A percentile compares a stretch with the other conserved stretches of the same genome.
These are phyloP conservation scores for Momotus momota DNA, from an alignment of 2,797 vertebrate genomes.

Conservation along the genomic window DNA sequence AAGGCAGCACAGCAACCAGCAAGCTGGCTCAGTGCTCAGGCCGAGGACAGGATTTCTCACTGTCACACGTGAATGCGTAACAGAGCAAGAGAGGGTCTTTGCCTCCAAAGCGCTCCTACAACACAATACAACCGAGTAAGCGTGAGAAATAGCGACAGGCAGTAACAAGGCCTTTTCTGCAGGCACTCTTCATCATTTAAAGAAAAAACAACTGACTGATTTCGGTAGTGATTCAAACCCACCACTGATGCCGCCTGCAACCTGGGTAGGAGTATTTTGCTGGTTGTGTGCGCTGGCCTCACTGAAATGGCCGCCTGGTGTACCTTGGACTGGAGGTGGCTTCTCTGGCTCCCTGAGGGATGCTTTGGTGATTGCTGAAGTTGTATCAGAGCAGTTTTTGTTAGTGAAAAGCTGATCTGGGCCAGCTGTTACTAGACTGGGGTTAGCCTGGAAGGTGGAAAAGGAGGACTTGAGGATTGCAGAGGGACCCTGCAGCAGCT, in stretches of 20 bases:
- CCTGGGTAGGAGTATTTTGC: background rate
- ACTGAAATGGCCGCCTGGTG: accelerated
- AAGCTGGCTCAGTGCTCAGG: background rate
- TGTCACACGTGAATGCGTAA: accelerated
- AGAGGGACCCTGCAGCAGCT: background rate
- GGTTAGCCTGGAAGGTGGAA: background rate
- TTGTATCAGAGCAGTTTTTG: background rate
- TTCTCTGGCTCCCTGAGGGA: background rate
- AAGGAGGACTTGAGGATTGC: background rate
- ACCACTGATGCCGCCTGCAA: background rate
- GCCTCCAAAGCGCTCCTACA: background rate
- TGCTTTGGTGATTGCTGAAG: background rate
- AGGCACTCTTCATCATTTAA: background rate
- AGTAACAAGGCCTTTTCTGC: background rate
- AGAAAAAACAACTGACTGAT: background rate
- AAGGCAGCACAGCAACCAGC: background rate
- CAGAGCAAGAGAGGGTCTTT: background rate
- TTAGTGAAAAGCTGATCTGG: background rate
- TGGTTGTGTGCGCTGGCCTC: background rate
- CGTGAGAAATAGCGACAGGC: background rate
- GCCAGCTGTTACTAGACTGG: background rate
- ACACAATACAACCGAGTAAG: background rate
- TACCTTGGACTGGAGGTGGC: background rate
- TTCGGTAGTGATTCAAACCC: background rate
- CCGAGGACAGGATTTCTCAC: background rate